Evolutionary conservation across 2,797 vertebrate genomes (phyloP).

Genomic region (Microcaecilia unicolor): DNA sequence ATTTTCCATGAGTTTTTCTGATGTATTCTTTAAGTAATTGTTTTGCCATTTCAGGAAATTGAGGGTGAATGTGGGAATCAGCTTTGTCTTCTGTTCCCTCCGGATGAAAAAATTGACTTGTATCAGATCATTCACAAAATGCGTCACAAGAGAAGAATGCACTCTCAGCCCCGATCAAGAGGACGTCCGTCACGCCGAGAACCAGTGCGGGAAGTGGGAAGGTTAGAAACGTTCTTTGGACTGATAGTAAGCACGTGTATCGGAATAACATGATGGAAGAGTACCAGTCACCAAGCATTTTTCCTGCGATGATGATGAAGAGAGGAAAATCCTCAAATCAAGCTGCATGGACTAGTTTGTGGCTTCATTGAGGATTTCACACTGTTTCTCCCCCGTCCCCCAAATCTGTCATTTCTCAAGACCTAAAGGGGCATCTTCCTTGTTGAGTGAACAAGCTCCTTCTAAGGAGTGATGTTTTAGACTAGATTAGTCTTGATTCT

Average conservation of each 20-base stretch:
- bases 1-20: conserved; percentile 5
- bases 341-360: conserved; percentile 77
- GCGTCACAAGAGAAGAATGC: conserved; percentile 90
- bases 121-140: conserved; percentile 94
- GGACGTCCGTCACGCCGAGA: conserved; percentile 87
- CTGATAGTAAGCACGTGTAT: conserved; percentile 80
- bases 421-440: conserved; percentile 63
- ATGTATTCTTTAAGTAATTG: conserved; percentile 33
- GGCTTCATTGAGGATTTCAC: conserved; percentile 79
- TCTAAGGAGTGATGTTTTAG: conserved; percentile 20
- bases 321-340: conserved; percentile 73
- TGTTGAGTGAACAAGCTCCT: conserved; percentile 49
- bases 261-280: conserved; percentile 78
- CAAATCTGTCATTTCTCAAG: conserved; percentile 61
- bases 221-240: conserved; percentile 98
- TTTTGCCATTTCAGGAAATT: conserved; percentile 80
- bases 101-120: conserved; percentile 94
- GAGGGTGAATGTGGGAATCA: conserved; percentile 86
- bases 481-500: conserved; percentile 50
- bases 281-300: conserved; percentile 67
- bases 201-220: conserved; percentile 88
- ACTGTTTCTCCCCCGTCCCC: conserved; percentile 38
- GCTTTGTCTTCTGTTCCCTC: conserved; percentile 90
- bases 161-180: conserved; percentile 85
- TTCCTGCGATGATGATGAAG: conserved; percentile 71